Conservation (phyloP, 2,113 vertebrate genomes). For the Onychostoma macrolepis region DNA sequence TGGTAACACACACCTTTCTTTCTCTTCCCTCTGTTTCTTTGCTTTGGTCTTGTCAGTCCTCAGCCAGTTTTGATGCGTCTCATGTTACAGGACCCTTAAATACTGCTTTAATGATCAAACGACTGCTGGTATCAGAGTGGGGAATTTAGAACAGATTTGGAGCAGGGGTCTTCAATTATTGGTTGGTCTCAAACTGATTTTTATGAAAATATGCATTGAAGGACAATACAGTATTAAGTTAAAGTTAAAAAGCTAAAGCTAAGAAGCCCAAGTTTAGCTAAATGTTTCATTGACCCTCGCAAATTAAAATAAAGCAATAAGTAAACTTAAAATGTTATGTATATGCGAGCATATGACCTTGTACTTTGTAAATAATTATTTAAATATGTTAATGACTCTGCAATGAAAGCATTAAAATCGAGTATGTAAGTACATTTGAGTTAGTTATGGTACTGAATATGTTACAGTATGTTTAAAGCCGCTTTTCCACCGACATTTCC, state of each 20-base stretch:
- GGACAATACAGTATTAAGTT: neutral
- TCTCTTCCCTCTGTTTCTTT: constrained; percentile 38
- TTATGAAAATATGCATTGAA: neutral
- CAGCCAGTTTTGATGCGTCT: constrained; percentile 14
- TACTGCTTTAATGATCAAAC: neutral
- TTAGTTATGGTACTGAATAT: too few species aligned
- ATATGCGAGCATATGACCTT: too few species aligned
- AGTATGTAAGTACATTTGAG: too few species aligned
- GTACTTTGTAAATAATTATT: too few species aligned
- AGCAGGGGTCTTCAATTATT: constrained; percentile 1
- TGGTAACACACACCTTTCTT: constrained; percentile 76
- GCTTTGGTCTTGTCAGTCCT: neutral
- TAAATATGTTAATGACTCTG: too few species aligned
- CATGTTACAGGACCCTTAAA: neutral
- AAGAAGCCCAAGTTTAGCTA: neutral
- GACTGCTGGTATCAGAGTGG: neutral
- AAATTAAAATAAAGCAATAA: neutral
- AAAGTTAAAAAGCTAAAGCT: neutral
- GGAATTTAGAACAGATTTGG: neutral
- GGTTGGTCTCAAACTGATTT: neutral
- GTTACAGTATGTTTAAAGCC: too few species aligned
- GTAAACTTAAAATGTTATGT: neutral
- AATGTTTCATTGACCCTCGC: neutral
- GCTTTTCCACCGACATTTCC: too few species aligned
- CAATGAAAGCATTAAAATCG: too few species aligned